Conservation (phyloP, 2,113 vertebrate genomes). For the Bubalus kerabau region DNA sequence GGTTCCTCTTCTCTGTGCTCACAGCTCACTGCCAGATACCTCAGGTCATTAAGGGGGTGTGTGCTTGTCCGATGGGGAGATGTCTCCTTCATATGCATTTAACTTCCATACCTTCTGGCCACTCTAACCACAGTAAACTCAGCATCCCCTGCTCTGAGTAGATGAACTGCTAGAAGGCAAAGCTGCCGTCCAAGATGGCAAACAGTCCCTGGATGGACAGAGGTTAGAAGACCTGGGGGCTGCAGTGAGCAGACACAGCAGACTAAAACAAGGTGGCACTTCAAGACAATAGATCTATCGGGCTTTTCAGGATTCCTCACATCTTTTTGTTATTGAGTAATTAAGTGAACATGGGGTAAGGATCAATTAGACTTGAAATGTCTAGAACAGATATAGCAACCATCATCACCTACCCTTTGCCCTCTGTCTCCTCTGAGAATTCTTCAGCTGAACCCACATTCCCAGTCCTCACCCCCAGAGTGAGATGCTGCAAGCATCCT, state of each 20-base stretch:
- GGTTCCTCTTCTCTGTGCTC: not conserved
- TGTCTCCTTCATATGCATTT: not conserved
- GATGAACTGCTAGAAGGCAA: not conserved
- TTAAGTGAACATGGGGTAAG: not conserved
- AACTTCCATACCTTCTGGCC: not conserved
- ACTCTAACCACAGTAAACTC: not conserved
- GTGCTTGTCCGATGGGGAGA: fast-evolving
- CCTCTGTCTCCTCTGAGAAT: not conserved
- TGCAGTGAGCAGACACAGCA: not conserved
- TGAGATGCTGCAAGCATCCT: too few species aligned
- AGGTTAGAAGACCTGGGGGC: not conserved
- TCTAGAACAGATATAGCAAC: not conserved
- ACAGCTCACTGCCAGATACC: not conserved
- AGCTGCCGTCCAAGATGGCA: not conserved
- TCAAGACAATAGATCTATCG: not conserved
- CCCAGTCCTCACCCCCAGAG: too few species aligned
- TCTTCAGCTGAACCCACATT: not conserved
- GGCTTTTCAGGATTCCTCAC: not conserved
- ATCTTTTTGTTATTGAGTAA: not conserved
- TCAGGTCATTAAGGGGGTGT: not conserved
- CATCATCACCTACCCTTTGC: not conserved
- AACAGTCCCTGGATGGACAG: not conserved
- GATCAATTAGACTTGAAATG: not conserved
- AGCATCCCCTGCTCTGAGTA: not conserved
- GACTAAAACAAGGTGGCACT: not conserved